phyloP scores from a whole-genome alignment of 2,888 invertebrate species.

The Nemoura dubitans region DNA sequence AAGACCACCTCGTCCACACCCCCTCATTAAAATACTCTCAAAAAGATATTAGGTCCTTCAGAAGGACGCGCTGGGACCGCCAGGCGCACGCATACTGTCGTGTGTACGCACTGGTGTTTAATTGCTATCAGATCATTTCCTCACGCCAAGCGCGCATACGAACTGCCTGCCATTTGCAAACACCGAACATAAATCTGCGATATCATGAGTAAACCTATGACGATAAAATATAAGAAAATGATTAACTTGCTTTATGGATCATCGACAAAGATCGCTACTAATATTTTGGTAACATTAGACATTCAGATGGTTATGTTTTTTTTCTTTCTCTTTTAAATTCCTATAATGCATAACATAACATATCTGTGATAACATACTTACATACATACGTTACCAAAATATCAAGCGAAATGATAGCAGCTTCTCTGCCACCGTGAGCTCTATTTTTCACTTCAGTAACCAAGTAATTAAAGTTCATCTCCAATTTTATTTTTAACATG shows the following conservation, averaged over 20 bases:
- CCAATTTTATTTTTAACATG: neutral
- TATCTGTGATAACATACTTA: too few species aligned
- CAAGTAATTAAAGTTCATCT: neutral
- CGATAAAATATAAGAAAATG: neutral
- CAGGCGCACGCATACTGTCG: constrained; percentile 20
- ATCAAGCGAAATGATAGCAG: too few species aligned
- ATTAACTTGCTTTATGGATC: neutral
- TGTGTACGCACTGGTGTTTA: neutral
- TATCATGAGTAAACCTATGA: neutral
- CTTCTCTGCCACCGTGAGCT: too few species aligned
- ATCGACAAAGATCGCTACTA: neutral
- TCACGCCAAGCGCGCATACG: neutral
- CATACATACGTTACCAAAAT: too few species aligned
- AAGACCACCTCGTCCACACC: neutral
- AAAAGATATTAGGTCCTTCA: neutral
- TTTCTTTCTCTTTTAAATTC: too few species aligned
- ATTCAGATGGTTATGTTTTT: too few species aligned
- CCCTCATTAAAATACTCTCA: neutral
- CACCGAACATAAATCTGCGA: neutral
- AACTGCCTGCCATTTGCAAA: neutral
- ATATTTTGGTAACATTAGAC: too few species aligned
- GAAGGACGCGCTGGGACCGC: neutral
- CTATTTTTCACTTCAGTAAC: neutral
- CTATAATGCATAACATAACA: too few species aligned
- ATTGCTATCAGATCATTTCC: constrained; percentile 25